Percentiles rank a stretch among this genome's conserved stretches.
Conservation (phyloP, 2,797 vertebrate genomes). For the Microcaecilia unicolor region DNA sequence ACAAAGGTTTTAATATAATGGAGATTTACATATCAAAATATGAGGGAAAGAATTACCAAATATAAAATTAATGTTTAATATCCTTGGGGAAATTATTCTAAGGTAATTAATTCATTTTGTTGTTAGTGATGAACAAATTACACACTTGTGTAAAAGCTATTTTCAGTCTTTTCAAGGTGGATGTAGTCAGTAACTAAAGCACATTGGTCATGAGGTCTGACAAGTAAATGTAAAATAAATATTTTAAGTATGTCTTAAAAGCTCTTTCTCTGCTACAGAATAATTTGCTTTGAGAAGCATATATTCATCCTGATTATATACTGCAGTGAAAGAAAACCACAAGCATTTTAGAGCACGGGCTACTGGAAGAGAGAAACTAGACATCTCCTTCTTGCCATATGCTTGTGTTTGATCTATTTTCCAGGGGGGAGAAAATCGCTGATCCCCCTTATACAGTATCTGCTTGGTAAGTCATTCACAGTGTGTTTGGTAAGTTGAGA, state of each 20-base stretch:
- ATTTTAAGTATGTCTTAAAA: constrained; percentile 23
- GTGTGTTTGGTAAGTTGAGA: constrained; percentile 37
- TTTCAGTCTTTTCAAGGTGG: background rate
- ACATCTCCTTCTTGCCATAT: constrained; percentile 13
- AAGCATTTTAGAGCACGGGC: constrained; percentile 21
- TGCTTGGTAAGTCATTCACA: constrained; percentile 36
- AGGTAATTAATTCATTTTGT: background rate
- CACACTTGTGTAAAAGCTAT: background rate
- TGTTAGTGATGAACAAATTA: background rate
- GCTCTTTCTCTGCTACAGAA: constrained; percentile 25
- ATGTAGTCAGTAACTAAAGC: constrained; percentile 2
- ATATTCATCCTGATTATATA: constrained; percentile 15
- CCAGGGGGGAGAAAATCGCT: constrained; percentile 14
- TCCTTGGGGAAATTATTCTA: no score
- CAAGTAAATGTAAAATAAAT: constrained; percentile 18
- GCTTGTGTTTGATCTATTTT: constrained; percentile 22
- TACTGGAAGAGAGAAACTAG: constrained; percentile 20
- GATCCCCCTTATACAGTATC: constrained; percentile 19
- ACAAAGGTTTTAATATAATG: background rate
- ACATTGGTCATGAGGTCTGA: constrained; percentile 3
- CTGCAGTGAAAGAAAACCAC: constrained; percentile 31
- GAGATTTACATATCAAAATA: background rate
- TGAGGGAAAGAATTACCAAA: no score
- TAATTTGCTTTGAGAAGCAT: constrained; percentile 25
- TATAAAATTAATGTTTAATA: no score